Conservation (phyloP, 2,888 invertebrate genomes). For the Hylaea fasciaria region DNA sequence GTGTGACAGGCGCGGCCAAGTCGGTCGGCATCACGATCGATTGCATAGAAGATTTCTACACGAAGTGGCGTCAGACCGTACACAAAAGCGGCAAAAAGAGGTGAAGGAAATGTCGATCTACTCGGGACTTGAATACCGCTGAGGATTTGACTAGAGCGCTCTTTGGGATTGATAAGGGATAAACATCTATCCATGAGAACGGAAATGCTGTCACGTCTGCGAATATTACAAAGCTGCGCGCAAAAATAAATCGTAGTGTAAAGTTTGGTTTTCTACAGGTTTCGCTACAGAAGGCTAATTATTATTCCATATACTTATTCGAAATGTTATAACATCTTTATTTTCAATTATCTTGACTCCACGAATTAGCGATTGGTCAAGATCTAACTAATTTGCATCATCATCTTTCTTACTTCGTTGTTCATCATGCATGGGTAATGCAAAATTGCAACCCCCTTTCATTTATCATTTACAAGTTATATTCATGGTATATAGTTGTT, state of each 20-base stretch:
- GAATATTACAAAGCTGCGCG: slow-evolving; percentile 35
- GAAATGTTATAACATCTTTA: slow-evolving; percentile 11
- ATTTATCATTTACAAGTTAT: slow-evolving; percentile 38
- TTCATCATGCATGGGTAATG: slow-evolving; percentile 14
- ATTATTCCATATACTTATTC: too few species aligned
- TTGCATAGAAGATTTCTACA: slow-evolving; percentile 92
- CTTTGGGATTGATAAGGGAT: slow-evolving; percentile 35
- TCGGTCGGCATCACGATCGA: slow-evolving; percentile 93
- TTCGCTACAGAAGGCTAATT: slow-evolving; percentile 13
- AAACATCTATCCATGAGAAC: slow-evolving; percentile 28
- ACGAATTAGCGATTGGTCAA: slow-evolving; percentile 1
- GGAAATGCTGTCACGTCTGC: slow-evolving; percentile 33
- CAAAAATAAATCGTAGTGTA: slow-evolving; percentile 21
- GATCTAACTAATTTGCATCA: not conserved
- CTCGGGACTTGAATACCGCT: slow-evolving; percentile 61
- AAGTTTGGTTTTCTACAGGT: slow-evolving; percentile 20
- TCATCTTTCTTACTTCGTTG: not conserved
- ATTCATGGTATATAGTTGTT: slow-evolving; percentile 31
- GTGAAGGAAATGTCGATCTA: slow-evolving; percentile 59
- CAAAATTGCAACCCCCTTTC: slow-evolving; percentile 24
- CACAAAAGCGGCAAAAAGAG: slow-evolving; percentile 79
- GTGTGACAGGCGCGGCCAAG: slow-evolving; percentile 90
- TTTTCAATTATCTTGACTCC: slow-evolving; percentile 15
- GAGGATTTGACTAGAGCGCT: slow-evolving; percentile 43
- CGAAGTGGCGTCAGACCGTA: slow-evolving; percentile 92